These are phyloP conservation scores for Entomobrya multifasciata DNA, from an alignment of 2,888 invertebrate genomes.

Conservation along the genomic window DNA sequence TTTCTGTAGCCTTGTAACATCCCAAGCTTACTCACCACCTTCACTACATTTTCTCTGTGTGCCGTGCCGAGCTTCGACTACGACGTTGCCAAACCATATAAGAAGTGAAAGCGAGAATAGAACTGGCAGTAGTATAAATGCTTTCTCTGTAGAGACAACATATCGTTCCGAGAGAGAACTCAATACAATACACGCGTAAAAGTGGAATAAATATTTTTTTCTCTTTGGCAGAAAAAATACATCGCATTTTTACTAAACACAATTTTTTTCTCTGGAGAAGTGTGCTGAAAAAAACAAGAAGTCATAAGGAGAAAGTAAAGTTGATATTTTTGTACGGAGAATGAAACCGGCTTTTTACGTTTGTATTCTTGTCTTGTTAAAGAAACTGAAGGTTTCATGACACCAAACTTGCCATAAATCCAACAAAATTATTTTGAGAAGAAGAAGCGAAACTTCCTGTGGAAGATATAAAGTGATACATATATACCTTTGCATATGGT, in stretches of 20 bases:
- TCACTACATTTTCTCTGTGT: background rate
- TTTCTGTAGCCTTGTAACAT: background rate
- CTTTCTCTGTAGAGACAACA: slow-evolving; percentile 66
- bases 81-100: slow-evolving; percentile 24
- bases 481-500: background rate
- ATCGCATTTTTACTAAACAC: too few relatives aligned
- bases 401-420: slow-evolving; percentile 67
- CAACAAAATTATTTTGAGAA: slow-evolving; percentile 50
- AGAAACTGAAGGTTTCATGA: slow-evolving; percentile 68
- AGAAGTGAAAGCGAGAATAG: slow-evolving; percentile 67
- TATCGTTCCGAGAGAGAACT: slow-evolving; percentile 11
- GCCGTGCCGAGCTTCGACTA: too few relatives aligned
- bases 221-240: too few relatives aligned
- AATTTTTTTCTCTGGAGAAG: background rate
- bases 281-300: background rate
- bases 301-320: slow-evolving; percentile 36
- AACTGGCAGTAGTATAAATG: slow-evolving; percentile 58
- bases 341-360: slow-evolving; percentile 50
- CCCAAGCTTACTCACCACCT: slow-evolving; percentile 34
- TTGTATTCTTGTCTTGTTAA: slow-evolving; percentile 56
- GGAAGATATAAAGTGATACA: background rate
- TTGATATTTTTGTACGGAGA: slow-evolving; percentile 5
- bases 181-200: slow-evolving; percentile 34
- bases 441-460: background rate
- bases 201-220: background rate